phyloP scores from a whole-genome alignment of 1,140 invertebrate species.

The Acromyrmex echinatior region DNA sequence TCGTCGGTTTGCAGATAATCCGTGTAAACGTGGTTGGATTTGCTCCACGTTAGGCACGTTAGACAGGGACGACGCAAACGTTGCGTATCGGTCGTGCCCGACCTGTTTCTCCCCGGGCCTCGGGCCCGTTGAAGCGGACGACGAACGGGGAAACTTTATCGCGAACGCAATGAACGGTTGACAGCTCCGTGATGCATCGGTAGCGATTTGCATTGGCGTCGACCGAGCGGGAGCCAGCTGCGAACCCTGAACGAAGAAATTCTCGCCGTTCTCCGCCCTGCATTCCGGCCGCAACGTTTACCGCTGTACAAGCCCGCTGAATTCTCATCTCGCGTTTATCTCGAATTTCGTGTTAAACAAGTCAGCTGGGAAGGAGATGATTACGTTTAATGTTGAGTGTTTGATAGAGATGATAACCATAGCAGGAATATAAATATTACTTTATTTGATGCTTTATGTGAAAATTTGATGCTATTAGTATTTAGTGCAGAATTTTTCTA shows the following conservation, averaged over 20 bases:
- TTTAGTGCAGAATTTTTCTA: background rate
- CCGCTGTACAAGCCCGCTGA: conserved; percentile 8
- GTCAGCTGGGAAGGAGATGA: background rate
- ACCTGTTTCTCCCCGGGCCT: conserved; percentile 59
- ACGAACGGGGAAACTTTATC: conserved; percentile 78
- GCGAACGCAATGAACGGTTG: conserved; percentile 76
- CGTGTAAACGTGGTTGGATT: conserved; percentile 42
- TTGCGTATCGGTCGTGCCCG: conserved; percentile 67
- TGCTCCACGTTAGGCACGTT: background rate
- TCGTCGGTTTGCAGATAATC: conserved; percentile 40
- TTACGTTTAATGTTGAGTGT: background rate
- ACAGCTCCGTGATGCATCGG: conserved; percentile 79
- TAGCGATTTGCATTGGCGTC: conserved; percentile 79
- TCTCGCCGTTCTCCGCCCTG: conserved; percentile 12
- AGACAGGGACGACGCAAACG: conserved; percentile 39
- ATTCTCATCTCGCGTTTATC: conserved; percentile 34
- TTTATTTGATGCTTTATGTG: background rate
- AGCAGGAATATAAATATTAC: background rate
- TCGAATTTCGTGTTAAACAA: conserved; percentile 33
- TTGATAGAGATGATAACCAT: too few species aligned
- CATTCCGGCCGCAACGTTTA: conserved; percentile 16
- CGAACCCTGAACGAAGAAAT: conserved; percentile 9
- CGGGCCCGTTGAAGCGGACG: conserved; percentile 63
- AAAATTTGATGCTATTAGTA: background rate
- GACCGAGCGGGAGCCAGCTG: conserved; percentile 46